Percentiles rank a stretch among this genome's conserved stretches.
Conservation (phyloP, 2,113 vertebrate genomes). For the Motacilla alba region DNA sequence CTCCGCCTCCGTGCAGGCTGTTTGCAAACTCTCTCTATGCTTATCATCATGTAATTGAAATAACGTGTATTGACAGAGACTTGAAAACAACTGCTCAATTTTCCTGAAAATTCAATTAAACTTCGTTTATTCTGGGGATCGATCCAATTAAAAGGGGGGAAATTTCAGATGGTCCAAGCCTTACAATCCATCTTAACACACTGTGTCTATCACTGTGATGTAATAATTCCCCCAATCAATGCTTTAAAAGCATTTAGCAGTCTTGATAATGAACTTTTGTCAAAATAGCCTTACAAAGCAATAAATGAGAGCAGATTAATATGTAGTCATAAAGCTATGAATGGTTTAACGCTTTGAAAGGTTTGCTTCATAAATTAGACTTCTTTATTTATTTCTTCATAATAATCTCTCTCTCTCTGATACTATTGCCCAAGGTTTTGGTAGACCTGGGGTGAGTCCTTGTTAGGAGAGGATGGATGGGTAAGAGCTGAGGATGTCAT, state of each 20-base stretch:
- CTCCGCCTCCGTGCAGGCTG: neutral
- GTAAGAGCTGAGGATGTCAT: neutral
- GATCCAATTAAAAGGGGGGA: conserved; percentile 85
- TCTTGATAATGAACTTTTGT: conserved; percentile 93
- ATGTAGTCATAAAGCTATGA: conserved; percentile 80
- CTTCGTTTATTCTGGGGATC: conserved; percentile 95
- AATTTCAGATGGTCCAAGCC: conserved; percentile 80
- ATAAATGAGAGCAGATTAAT: conserved; percentile 86
- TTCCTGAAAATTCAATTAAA: conserved; percentile 98
- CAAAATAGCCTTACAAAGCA: conserved; percentile 90
- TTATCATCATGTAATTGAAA: conserved; percentile 92
- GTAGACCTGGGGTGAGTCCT: neutral
- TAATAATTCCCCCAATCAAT: conserved; percentile 97
- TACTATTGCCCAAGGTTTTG: neutral
- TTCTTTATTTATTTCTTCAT: conserved; percentile 49
- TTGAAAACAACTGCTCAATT: conserved; percentile 97
- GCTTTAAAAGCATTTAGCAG: conserved; percentile 97
- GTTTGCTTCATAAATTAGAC: conserved; percentile 46
- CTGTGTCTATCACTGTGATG: conserved; percentile 80
- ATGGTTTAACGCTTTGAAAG: conserved; percentile 69
- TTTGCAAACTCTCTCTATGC: conserved; percentile 72
- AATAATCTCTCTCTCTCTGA: neutral
- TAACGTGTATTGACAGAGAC: conserved; percentile 92
- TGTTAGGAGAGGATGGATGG: neutral
- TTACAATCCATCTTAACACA: conserved; percentile 85